These are phyloP conservation scores for Sciurus carolinensis DNA, from an alignment of 2,797 vertebrate species.

Conservation along the genomic window DNA sequence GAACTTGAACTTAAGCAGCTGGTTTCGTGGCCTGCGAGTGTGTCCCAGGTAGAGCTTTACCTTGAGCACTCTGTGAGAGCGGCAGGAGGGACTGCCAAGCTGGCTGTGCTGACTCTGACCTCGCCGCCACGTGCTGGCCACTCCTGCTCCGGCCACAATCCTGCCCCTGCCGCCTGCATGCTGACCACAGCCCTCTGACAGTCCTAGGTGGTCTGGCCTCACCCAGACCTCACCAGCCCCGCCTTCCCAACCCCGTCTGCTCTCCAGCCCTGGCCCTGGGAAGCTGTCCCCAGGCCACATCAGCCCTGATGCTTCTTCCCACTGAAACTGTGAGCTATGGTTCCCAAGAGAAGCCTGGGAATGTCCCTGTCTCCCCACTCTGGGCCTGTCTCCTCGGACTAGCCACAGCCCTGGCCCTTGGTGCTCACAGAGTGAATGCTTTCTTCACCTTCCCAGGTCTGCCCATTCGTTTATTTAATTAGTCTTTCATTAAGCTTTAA, in stretches of 20 bases:
- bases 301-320: neutral
- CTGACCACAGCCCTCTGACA: neutral
- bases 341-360: neutral
- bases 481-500: neutral
- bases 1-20: no score
- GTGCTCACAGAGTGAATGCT: neutral
- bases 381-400: neutral
- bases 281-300: accelerated
- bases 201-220: neutral
- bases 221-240: neutral
- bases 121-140: neutral
- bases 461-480: neutral
- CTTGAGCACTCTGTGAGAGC: neutral
- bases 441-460: neutral
- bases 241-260: neutral
- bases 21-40: no score
- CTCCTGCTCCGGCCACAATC: neutral
- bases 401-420: neutral
- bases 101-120: no score
- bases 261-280: neutral
- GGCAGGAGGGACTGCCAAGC: no score
- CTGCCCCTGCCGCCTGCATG: neutral
- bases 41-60: no score
- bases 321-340: neutral
- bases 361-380: no score